A percentile compares a stretch with the other conserved stretches of the same genome.
Evolutionary conservation across 2,113 vertebrate genomes (phyloP).

Genomic region (Climacteris rufus): DNA sequence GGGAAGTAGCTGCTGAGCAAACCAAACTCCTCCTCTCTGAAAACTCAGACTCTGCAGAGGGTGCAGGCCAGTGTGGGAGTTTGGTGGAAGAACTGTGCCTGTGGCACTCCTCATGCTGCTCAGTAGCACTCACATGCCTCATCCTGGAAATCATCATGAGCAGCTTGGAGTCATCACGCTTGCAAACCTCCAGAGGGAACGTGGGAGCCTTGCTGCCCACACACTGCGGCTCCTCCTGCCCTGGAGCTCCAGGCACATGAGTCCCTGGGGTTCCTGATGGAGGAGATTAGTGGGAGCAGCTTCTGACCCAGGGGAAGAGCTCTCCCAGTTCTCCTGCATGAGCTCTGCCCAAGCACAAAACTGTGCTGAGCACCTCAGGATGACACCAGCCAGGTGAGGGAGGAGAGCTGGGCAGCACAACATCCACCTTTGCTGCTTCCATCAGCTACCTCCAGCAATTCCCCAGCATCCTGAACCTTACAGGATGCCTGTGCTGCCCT

Average conservation of each 20-base stretch:
- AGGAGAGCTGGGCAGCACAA: neutral
- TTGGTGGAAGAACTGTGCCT: neutral
- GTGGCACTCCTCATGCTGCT: neutral
- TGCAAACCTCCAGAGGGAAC: neutral
- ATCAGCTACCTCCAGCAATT: neutral
- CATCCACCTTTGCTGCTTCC: neutral
- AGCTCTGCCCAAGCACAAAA: neutral
- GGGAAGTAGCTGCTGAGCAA: neutral
- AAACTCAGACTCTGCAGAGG: neutral
- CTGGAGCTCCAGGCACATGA: neutral
- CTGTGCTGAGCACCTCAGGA: neutral
- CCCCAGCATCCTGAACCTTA: neutral
- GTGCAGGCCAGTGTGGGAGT: neutral
- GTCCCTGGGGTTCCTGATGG: neutral
- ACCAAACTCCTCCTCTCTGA: neutral
- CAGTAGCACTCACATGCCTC: conserved; percentile 2
- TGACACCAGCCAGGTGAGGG: neutral
- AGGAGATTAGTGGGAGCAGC: neutral
- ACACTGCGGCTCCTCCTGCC: neutral
- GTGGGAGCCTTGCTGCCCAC: neutral
- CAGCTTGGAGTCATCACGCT: neutral
- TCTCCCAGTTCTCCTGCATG: neutral
- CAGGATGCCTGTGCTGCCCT: too few species aligned
- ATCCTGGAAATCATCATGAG: conserved; percentile 22
- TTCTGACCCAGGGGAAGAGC: neutral